These are phyloP conservation scores for Hydrocynus forskahlii DNA, from an alignment of 2,797 vertebrate species.

Conservation along the genomic window DNA sequence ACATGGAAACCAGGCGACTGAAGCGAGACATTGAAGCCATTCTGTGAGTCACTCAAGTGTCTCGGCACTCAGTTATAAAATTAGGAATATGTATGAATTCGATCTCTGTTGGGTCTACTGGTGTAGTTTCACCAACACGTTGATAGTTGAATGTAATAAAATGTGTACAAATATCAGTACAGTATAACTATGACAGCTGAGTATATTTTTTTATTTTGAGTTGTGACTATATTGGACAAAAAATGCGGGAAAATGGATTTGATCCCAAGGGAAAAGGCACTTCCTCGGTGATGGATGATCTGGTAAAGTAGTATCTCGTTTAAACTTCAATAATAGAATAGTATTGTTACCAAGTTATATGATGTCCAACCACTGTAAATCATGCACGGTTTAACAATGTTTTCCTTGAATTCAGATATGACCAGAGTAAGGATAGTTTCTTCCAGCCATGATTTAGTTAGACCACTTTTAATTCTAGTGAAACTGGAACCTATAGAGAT, in stretches of 20 bases:
- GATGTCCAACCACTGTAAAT: too few species aligned
- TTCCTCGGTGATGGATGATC: constrained; percentile 81
- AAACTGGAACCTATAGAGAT: neutral
- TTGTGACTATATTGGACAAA: constrained; percentile 84
- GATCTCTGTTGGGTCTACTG: neutral
- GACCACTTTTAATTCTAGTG: neutral
- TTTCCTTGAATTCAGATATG: neutral
- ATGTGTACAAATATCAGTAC: neutral
- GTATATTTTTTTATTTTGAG: constrained; percentile 63
- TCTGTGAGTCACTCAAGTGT: constrained; percentile 69
- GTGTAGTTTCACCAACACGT: neutral
- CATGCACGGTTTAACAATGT: neutral
- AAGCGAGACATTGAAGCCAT: constrained; percentile 72
- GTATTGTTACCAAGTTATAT: too few species aligned
- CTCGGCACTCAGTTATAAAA: neutral
- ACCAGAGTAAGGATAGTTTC: neutral
- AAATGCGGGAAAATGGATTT: constrained; percentile 84
- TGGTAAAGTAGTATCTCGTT: constrained; percentile 74
- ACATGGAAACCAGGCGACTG: constrained; percentile 73
- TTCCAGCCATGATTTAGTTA: neutral
- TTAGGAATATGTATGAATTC: neutral
- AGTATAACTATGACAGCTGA: neutral
- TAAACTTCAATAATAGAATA: too few species aligned
- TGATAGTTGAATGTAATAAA: neutral
- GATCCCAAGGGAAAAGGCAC: constrained; percentile 83